A percentile compares a stretch with the other conserved stretches of the same genome.
phyloP scores from a whole-genome alignment of 2,797 vertebrate species.

The Basileuterus tristriatus region DNA sequence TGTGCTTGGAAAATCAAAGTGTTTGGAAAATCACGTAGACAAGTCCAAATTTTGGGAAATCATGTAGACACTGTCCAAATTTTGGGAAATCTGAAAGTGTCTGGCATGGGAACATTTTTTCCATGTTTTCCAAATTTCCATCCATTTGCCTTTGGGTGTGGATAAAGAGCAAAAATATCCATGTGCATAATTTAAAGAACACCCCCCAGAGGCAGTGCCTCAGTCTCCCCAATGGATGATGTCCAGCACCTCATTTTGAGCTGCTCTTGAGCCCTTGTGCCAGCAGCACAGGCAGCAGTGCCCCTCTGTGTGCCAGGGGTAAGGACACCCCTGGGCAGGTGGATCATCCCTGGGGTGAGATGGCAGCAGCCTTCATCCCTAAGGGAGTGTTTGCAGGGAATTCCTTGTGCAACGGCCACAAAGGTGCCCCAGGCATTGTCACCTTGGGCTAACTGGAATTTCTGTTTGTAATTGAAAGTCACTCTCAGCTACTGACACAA shows the following conservation, averaged over 20 bases:
- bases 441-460: not conserved
- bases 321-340: not conserved
- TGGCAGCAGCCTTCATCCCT: not conserved
- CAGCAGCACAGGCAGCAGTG: not conserved
- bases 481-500: not conserved
- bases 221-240: not conserved
- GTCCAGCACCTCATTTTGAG: accelerated
- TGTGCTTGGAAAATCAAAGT: too few species aligned
- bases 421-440: not conserved
- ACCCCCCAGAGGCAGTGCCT: not conserved
- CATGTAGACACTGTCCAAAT: not conserved
- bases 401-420: not conserved
- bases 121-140: not conserved
- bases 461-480: not conserved
- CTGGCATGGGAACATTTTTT: not conserved
- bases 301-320: not conserved
- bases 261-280: not conserved
- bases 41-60: not conserved
- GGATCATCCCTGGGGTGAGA: not conserved
- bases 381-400: not conserved
- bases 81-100: not conserved
- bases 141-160: not conserved
- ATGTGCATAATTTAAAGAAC: not conserved
- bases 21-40: too few species aligned
- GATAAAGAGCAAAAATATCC: not conserved